Conservation (phyloP, 2,797 vertebrate species). For the Lycodopsis pacificus region DNA sequence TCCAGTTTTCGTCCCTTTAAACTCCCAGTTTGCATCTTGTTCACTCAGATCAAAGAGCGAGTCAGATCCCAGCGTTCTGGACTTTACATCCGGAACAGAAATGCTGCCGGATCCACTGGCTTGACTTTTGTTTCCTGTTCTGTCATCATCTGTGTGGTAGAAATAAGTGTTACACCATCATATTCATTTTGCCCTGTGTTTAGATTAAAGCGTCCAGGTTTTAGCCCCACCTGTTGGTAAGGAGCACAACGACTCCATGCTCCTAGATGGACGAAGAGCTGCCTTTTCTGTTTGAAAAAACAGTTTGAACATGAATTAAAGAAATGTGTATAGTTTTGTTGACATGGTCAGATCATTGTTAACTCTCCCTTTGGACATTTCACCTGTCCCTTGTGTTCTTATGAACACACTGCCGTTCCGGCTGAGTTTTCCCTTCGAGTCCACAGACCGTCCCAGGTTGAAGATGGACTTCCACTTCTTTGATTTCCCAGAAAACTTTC, state of each 20-base stretch:
- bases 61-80: slow-evolving; percentile 87
- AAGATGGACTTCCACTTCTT: slow-evolving; percentile 99
- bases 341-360: neutral
- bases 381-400: slow-evolving; percentile 92
- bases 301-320: neutral
- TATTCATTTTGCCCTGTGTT: neutral
- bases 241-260: slow-evolving; percentile 98
- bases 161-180: slow-evolving; percentile 18
- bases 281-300: slow-evolving; percentile 88
- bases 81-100: slow-evolving; percentile 89
- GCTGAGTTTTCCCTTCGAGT: slow-evolving; percentile 96
- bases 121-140: slow-evolving; percentile 83
- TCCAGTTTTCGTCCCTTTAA: slow-evolving; percentile 81
- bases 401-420: slow-evolving; percentile 98
- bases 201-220: neutral
- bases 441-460: slow-evolving; percentile 94
- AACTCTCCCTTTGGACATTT: slow-evolving; percentile 17
- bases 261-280: slow-evolving; percentile 94
- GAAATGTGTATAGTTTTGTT: neutral
- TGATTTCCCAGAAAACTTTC: slow-evolving; percentile 96
- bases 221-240: slow-evolving; percentile 89
- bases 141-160: slow-evolving; percentile 84
- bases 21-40: slow-evolving; percentile 89
- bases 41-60: slow-evolving; percentile 90
- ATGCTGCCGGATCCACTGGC: slow-evolving; percentile 85